phyloP scores from a whole-genome alignment of 2,113 vertebrate species.

The Toxostoma redivivum region DNA sequence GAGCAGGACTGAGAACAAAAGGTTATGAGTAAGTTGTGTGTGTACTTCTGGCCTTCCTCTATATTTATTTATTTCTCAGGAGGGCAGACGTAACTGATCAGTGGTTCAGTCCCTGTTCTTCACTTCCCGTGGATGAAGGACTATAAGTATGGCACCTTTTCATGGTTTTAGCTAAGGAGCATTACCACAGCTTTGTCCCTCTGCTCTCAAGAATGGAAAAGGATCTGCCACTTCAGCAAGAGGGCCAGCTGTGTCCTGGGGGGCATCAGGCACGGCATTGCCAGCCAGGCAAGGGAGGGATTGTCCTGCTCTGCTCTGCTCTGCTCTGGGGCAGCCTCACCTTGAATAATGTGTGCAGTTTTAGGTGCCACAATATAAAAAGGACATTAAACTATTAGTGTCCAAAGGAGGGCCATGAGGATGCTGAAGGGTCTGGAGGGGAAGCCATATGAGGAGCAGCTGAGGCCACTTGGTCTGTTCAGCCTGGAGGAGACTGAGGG shows the following conservation, averaged over 20 bases:
- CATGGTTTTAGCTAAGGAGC: background rate
- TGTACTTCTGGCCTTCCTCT: background rate
- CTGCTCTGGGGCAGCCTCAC: rapidly evolving
- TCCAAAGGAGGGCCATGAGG: background rate
- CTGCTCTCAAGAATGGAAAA: background rate
- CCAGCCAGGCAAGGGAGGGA: rapidly evolving
- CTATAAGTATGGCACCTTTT: background rate
- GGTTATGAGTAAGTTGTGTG: background rate
- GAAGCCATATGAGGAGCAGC: rapidly evolving
- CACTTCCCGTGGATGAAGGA: background rate
- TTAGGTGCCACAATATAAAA: background rate
- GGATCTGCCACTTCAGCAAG: background rate
- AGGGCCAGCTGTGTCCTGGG: rapidly evolving
- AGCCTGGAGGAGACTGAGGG: background rate
- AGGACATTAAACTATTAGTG: background rate
- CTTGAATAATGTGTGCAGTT: background rate
- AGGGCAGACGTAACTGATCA: background rate
- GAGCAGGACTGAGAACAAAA: background rate
- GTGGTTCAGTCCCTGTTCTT: background rate
- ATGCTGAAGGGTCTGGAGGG: background rate
- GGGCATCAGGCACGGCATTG: rapidly evolving
- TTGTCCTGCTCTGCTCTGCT: background rate
- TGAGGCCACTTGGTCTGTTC: background rate
- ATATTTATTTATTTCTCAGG: background rate
- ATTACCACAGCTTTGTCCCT: background rate